phyloP scores from a whole-genome alignment of 2,113 vertebrate genomes.

The Anarrhichthys ocellatus region DNA sequence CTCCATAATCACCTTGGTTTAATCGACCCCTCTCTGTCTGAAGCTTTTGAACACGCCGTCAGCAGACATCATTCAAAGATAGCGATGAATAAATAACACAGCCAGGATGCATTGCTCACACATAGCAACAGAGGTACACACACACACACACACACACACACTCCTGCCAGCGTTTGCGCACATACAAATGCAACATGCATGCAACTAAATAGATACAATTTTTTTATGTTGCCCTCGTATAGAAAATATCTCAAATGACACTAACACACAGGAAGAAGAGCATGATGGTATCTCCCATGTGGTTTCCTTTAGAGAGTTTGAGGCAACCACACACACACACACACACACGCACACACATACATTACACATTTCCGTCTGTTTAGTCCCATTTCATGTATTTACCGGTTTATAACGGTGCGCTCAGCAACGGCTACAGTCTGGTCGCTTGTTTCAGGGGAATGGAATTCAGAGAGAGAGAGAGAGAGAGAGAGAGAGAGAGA shows the following conservation, averaged over 20 bases:
- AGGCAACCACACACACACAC: neutral
- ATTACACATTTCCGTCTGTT: slow-evolving; percentile 40
- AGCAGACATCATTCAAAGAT: slow-evolving; percentile 69
- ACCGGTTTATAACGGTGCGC: slow-evolving; percentile 48
- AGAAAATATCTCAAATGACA: neutral
- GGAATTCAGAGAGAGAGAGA: slow-evolving; percentile 76
- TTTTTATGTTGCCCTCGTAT: neutral
- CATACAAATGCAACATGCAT: neutral
- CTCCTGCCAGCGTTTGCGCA: neutral
- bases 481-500: slow-evolving; percentile 32
- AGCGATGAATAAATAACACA: slow-evolving; percentile 71
- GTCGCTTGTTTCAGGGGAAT: slow-evolving; percentile 82
- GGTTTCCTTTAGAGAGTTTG: slow-evolving; percentile 51
- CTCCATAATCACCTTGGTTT: slow-evolving; percentile 9
- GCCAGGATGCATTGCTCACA: slow-evolving; percentile 58
- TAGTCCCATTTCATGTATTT: slow-evolving; percentile 51
- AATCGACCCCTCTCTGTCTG: slow-evolving; percentile 21
- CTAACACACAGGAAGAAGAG: slow-evolving; percentile 50
- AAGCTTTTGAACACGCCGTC: slow-evolving; percentile 46
- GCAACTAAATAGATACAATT: neutral
- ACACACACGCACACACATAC: neutral
- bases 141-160: slow-evolving; percentile 47
- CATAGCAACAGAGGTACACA: slow-evolving; percentile 80
- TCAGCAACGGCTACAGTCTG: slow-evolving; percentile 68
- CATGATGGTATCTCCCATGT: slow-evolving; percentile 32